Evolutionary conservation across 2,888 invertebrate genomes (phyloP).

Genomic region (Strigamia crassipes): DNA sequence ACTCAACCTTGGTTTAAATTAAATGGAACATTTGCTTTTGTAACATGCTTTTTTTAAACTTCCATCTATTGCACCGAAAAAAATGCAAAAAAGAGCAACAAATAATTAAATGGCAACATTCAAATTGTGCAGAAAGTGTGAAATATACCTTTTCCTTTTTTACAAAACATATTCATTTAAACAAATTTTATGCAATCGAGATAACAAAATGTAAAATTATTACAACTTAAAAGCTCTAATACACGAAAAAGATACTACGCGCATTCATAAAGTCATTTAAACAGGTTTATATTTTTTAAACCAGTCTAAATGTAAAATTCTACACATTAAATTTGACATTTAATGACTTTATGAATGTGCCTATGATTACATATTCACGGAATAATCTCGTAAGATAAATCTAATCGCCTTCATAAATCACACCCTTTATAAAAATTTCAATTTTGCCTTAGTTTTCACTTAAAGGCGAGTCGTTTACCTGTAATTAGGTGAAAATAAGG

Average conservation of each 20-base stretch:
- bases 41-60: neutral
- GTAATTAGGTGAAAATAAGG: neutral
- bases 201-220: too few relatives aligned
- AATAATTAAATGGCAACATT: neutral
- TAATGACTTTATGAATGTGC: too few relatives aligned
- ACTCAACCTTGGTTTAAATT: slow-evolving; percentile 8
- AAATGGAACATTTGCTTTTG: neutral
- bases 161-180: neutral
- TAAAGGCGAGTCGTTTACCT: neutral
- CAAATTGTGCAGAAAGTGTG: neutral
- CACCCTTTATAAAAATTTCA: neutral
- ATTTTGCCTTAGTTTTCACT: neutral
- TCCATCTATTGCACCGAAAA: neutral
- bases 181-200: neutral
- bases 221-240: too few relatives aligned
- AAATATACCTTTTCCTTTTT: neutral
- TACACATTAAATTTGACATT: too few relatives aligned
- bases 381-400: too few relatives aligned
- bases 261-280: too few relatives aligned
- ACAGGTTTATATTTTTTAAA: too few relatives aligned
- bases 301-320: too few relatives aligned
- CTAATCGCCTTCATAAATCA: too few relatives aligned
- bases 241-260: too few relatives aligned
- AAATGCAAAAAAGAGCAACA: neutral
- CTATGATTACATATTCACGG: too few relatives aligned